A percentile compares a stretch with the other conserved stretches of the same genome.
Evolutionary conservation across 2,113 vertebrate genomes (phyloP).

Genomic region (Sylvilagus bachmani): DNA sequence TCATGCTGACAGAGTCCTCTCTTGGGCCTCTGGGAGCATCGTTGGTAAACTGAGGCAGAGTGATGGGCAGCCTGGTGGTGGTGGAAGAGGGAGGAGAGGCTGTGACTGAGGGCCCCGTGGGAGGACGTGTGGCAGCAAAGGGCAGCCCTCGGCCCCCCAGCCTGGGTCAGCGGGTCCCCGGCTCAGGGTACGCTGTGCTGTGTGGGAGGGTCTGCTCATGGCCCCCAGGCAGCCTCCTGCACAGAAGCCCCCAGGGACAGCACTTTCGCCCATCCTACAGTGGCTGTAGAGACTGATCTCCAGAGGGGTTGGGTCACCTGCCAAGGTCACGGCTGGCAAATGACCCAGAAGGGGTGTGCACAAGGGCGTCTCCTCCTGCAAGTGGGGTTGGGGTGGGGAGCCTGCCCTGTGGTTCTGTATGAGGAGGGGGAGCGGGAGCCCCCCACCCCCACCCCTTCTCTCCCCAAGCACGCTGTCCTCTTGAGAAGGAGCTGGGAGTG

Average conservation of each 20-base stretch:
- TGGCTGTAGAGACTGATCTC: background rate
- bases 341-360: background rate
- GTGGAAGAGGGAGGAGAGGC: background rate
- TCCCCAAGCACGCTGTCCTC: background rate
- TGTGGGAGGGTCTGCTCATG: background rate
- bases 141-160: accelerated
- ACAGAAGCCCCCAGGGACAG: background rate
- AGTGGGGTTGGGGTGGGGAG: background rate
- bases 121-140: background rate
- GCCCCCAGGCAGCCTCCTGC: accelerated
- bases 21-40: background rate
- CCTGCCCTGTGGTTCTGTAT: background rate
- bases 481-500: background rate
- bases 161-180: background rate
- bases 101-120: accelerated
- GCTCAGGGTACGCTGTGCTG: background rate
- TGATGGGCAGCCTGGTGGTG: background rate
- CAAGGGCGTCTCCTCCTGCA: background rate
- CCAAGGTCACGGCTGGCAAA: background rate
- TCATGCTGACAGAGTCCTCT: background rate
- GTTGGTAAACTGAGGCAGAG: background rate
- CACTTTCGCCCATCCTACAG: background rate
- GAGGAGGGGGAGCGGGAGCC: background rate
- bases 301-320: background rate
- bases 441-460: background rate